phyloP scores from a whole-genome alignment of 2,113 vertebrate genomes.

The Laticauda colubrina region DNA sequence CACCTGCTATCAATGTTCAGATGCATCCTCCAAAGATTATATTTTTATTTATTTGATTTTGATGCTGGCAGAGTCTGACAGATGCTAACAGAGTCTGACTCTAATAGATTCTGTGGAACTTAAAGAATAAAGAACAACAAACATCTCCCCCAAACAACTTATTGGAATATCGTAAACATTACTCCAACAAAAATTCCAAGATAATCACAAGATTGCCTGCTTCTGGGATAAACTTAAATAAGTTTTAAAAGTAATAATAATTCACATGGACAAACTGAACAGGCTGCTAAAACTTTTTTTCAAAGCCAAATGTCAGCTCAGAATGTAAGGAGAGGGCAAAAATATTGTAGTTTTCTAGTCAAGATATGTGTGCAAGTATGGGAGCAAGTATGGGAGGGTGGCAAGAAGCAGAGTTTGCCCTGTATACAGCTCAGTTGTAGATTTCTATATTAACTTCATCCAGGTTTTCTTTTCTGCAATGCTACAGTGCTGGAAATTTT shows the following conservation, averaged over 20 bases:
- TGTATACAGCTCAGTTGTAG: too few relatives aligned
- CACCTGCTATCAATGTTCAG: background rate
- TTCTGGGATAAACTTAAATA: background rate
- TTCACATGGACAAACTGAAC: background rate
- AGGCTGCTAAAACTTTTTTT: background rate
- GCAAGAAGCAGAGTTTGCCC: background rate
- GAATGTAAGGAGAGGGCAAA: background rate
- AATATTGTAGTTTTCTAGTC: background rate
- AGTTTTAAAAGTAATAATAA: background rate
- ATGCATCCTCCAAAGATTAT: background rate
- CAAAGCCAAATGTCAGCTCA: background rate
- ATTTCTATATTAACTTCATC: background rate
- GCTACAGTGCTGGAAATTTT: background rate
- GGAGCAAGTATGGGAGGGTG: background rate
- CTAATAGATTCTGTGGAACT: background rate
- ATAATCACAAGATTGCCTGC: background rate
- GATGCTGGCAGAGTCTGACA: background rate
- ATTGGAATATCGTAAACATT: background rate
- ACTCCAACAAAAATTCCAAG: background rate
- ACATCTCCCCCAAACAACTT: background rate
- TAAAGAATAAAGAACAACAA: background rate
- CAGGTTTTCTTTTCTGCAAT: background rate
- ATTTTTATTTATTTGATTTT: background rate
- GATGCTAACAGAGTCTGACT: background rate
- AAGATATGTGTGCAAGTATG: background rate